Evolutionary conservation across 2,888 invertebrate genomes (phyloP).

Genomic region (Plusia festucae): DNA sequence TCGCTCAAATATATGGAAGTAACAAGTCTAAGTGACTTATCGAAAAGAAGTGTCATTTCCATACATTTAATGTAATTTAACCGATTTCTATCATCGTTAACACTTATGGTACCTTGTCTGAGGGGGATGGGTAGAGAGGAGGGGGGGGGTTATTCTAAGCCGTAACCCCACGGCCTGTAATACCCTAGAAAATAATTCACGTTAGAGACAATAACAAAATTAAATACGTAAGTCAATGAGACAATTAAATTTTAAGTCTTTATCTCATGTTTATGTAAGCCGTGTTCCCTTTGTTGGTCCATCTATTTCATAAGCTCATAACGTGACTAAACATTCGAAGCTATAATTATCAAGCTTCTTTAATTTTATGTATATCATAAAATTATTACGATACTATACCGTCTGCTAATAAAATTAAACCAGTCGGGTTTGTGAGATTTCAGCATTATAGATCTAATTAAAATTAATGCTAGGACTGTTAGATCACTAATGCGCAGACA

Average conservation of each 20-base stretch:
- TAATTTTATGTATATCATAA: conserved; percentile 34
- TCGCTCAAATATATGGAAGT: too few relatives aligned
- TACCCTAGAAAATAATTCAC: neutral
- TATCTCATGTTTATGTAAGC: neutral
- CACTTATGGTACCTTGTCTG: too few relatives aligned
- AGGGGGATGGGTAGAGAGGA: too few relatives aligned
- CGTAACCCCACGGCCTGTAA: too few relatives aligned
- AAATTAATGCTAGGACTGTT: conserved; percentile 8
- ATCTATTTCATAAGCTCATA: conserved; percentile 10
- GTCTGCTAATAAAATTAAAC: conserved; percentile 31
- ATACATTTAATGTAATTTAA: too few relatives aligned
- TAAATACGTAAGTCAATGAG: conserved; percentile 1
- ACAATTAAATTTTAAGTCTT: conserved; percentile 8
- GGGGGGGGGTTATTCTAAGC: too few relatives aligned
- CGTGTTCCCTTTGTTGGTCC: neutral
- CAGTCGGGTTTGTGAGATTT: conserved; percentile 11
- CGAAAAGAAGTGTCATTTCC: too few relatives aligned
- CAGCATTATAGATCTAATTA: conserved; percentile 16
- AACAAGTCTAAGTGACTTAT: too few relatives aligned
- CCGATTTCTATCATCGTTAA: too few relatives aligned
- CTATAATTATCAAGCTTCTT: conserved; percentile 28
- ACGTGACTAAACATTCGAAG: conserved; percentile 7
- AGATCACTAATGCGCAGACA: neutral
- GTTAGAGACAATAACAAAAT: neutral
- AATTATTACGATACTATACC: conserved; percentile 21